Evolutionary conservation across 2,113 vertebrate species (phyloP).

Genomic region (Lepus europaeus): DNA sequence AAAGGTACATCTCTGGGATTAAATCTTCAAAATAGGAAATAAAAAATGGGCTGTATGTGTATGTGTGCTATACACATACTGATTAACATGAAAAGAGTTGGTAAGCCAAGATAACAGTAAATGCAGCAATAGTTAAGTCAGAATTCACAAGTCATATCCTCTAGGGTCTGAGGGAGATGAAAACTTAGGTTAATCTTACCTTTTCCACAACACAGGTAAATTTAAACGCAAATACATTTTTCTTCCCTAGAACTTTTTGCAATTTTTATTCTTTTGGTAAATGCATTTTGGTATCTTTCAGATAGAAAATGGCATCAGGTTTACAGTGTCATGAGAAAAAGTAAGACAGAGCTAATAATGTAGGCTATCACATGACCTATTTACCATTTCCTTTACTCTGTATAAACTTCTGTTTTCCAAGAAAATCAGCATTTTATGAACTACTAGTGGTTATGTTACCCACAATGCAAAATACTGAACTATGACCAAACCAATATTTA

Average conservation of each 20-base stretch:
- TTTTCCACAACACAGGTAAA: background rate
- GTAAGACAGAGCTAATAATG: background rate
- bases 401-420: background rate
- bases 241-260: background rate
- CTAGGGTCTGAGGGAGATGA: background rate
- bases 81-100: background rate
- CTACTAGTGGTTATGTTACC: background rate
- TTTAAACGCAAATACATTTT: background rate
- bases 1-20: background rate
- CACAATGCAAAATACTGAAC: background rate
- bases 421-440: background rate
- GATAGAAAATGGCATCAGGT: background rate
- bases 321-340: background rate
- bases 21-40: constrained; percentile 15
- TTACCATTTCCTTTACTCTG: background rate
- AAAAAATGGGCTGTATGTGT: background rate
- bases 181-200: background rate
- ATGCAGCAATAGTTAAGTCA: background rate
- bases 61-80: background rate
- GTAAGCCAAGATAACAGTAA: background rate
- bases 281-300: background rate
- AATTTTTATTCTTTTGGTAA: background rate
- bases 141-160: background rate
- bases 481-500: background rate
- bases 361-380: background rate